Percentiles rank a stretch among this genome's conserved stretches.
Conservation (phyloP, 2,113 vertebrate species). For the Pelodiscus sinensis region DNA sequence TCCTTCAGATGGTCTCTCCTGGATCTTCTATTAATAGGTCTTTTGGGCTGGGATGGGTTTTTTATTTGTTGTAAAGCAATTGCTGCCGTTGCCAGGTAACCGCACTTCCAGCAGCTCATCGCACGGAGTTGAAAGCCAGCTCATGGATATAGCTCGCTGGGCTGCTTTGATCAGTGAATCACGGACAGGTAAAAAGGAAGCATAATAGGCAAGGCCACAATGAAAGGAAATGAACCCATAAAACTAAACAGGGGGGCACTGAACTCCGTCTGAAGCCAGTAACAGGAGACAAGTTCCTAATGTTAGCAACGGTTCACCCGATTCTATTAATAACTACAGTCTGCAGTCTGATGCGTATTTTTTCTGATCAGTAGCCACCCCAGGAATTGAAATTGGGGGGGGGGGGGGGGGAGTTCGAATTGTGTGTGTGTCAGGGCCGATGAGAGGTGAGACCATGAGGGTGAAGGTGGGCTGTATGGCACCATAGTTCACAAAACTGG, state of each 20-base stretch:
- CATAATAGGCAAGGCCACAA: slow-evolving; percentile 5
- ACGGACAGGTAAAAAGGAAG: neutral
- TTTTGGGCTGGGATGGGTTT: neutral
- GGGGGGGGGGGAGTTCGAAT: too few relatives aligned
- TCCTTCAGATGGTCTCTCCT: neutral
- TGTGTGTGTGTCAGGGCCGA: too few relatives aligned
- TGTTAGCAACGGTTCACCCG: neutral
- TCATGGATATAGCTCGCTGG: neutral
- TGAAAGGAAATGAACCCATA: neutral
- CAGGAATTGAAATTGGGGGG: too few relatives aligned
- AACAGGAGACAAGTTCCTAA: neutral
- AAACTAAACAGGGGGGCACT: neutral
- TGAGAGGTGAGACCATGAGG: too few relatives aligned
- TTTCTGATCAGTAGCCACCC: neutral
- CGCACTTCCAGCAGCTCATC: neutral
- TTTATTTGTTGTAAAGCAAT: neutral
- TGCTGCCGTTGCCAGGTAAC: slow-evolving; percentile 56
- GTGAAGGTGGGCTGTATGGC: too few relatives aligned
- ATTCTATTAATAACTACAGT: neutral
- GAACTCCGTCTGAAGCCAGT: neutral
- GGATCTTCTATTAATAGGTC: neutral
- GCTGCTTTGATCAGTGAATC: neutral
- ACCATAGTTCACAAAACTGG: too few relatives aligned
- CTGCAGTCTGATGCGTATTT: neutral
- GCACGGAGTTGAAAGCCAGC: neutral